A percentile compares a stretch with the other conserved stretches of the same genome.
Evolutionary conservation across 1,140 invertebrate genomes (phyloP).

Genomic region (Manduca sexta): DNA sequence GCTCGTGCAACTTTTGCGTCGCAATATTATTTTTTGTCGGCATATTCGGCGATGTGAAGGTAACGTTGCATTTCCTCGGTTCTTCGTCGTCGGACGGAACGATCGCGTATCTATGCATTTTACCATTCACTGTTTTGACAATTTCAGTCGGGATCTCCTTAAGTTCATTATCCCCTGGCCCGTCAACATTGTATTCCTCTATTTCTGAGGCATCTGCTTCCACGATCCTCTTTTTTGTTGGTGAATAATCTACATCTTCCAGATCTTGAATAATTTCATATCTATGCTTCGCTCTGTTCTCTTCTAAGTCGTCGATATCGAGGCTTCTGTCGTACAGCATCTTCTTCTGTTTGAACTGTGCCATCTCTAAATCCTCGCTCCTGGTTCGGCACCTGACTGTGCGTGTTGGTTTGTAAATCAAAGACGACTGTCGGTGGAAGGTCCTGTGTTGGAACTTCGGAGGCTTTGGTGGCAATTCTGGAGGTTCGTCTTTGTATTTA

Average conservation of each 20-base stretch:
- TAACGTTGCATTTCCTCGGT: constrained; percentile 57
- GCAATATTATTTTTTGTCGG: constrained; percentile 77
- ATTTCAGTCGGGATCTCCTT: constrained; percentile 75
- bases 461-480: constrained; percentile 63
- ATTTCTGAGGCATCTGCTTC: constrained; percentile 70
- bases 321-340: constrained; percentile 37
- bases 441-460: constrained; percentile 41
- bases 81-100: constrained; percentile 74
- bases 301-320: constrained; percentile 46
- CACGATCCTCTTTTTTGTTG: constrained; percentile 72
- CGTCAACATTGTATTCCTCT: constrained; percentile 75
- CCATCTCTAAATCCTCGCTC: constrained; percentile 66
- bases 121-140: constrained; percentile 76
- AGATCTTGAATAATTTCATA: constrained; percentile 74
- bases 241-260: constrained; percentile 74
- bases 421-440: constrained; percentile 54
- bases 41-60: constrained; percentile 57
- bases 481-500: constrained; percentile 46
- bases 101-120: constrained; percentile 75
- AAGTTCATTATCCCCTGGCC: constrained; percentile 73
- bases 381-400: constrained; percentile 45
- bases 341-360: constrained; percentile 46
- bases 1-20: constrained; percentile 83
- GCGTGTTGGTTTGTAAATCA: constrained; percentile 50
- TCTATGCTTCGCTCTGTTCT: constrained; percentile 52